Evolutionary conservation across 1,140 invertebrate species (phyloP).

Genomic region (Capitella teleta): DNA sequence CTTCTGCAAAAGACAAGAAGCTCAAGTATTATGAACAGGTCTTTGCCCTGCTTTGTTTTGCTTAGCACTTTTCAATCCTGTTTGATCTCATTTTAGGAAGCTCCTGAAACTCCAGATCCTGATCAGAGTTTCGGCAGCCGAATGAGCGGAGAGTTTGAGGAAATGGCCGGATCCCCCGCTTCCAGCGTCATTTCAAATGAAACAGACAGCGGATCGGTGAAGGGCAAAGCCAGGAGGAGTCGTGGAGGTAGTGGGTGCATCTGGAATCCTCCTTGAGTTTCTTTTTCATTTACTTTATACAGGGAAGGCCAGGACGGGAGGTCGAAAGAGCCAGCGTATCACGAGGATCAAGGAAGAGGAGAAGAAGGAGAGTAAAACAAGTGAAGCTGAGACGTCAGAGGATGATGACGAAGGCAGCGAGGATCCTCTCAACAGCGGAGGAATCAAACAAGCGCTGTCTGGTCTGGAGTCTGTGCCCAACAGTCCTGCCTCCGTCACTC

Average conservation of each 20-base stretch:
- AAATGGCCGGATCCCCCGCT: slow-evolving; percentile 1
- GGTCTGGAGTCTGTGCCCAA: slow-evolving; percentile 54
- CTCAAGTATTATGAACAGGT: no score
- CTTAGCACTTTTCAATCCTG: no score
- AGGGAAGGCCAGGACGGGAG: neutral
- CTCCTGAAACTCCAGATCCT: no score
- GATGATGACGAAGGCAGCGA: slow-evolving; percentile 12
- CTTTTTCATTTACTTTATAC: neutral
- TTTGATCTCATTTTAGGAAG: no score
- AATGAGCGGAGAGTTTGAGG: no score
- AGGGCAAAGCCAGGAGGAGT: slow-evolving; percentile 4
- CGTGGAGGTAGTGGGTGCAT: neutral
- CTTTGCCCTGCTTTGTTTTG: no score
- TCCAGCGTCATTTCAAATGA: slow-evolving; percentile 2
- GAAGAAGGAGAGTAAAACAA: slow-evolving; percentile 13
- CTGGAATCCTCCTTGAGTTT: neutral
- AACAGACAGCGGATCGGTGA: slow-evolving; percentile 5
- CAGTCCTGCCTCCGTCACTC: slow-evolving; percentile 46
- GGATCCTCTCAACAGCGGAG: neutral
- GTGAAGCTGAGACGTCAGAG: slow-evolving; percentile 9
- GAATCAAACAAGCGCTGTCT: slow-evolving; percentile 14
- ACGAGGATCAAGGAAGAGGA: slow-evolving; percentile 7
- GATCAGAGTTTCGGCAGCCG: no score
- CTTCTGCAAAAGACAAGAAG: no score
- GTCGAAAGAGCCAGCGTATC: neutral